phyloP scores from a whole-genome alignment of 1,140 invertebrate genomes.

The Cepaea nemoralis region DNA sequence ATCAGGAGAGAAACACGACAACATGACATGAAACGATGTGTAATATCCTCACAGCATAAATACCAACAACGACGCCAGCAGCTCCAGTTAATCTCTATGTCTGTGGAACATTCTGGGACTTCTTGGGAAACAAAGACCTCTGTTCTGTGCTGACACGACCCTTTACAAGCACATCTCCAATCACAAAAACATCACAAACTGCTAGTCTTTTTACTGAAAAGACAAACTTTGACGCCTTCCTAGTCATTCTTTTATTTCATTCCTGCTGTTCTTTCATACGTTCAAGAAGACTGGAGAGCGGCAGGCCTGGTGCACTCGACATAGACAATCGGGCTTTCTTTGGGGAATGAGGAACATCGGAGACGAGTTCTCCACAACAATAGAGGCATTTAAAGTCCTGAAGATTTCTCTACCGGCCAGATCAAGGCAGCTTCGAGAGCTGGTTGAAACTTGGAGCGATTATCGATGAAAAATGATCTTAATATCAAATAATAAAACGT shows the following conservation, averaged over 20 bases:
- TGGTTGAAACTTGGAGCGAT: conserved; percentile 8
- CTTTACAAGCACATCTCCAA: not conserved
- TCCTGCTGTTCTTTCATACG: not conserved
- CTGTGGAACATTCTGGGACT: no score
- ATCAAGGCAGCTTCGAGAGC: not conserved
- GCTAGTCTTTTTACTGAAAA: not conserved
- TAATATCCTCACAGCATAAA: no score
- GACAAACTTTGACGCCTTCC: not conserved
- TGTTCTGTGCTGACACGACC: no score
- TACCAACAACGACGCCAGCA: no score
- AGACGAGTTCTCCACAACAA: not conserved
- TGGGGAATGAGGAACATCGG: not conserved
- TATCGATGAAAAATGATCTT: conserved; percentile 14
- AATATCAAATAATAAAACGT: conserved; percentile 8
- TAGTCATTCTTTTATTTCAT: not conserved
- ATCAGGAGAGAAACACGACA: no score
- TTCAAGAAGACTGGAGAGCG: not conserved
- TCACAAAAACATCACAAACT: not conserved
- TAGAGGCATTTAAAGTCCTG: not conserved
- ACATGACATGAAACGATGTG: no score
- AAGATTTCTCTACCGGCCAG: not conserved
- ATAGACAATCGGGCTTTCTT: not conserved
- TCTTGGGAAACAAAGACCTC: no score
- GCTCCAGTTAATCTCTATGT: no score
- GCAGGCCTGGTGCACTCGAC: not conserved